Percentiles rank a stretch among this genome's conserved stretches.
Conservation (phyloP, 2,797 vertebrate genomes). For the Argya squamiceps region DNA sequence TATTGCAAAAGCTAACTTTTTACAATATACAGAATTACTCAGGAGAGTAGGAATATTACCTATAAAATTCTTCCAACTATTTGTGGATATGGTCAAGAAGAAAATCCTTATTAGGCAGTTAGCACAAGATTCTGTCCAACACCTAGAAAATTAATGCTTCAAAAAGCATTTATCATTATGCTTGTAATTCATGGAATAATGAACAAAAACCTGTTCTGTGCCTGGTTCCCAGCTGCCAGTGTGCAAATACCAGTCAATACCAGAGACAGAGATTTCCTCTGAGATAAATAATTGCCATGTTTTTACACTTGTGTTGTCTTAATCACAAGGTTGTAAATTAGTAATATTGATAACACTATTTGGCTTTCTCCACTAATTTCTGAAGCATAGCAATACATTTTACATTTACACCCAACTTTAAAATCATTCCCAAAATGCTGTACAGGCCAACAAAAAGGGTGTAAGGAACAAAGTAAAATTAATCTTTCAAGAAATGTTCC, state of each 20-base stretch:
- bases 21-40: neutral
- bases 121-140: neutral
- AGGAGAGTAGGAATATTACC: neutral
- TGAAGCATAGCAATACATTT: neutral
- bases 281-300: neutral
- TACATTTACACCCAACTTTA: neutral
- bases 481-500: neutral
- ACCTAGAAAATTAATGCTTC: neutral
- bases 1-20: neutral
- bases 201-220: neutral
- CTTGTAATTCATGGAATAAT: neutral
- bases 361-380: neutral
- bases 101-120: neutral
- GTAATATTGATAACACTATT: neutral
- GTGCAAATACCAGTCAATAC: neutral
- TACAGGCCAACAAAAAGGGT: neutral
- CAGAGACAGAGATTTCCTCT: neutral
- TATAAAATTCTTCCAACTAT: neutral
- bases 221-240: neutral
- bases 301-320: neutral
- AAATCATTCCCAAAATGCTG: neutral
- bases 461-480: neutral
- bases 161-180: neutral
- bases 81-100: rapidly evolving
- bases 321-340: neutral